Evolutionary conservation across 2,888 invertebrate species (phyloP).

Genomic region (Imbricaverruca yamaguchii): DNA sequence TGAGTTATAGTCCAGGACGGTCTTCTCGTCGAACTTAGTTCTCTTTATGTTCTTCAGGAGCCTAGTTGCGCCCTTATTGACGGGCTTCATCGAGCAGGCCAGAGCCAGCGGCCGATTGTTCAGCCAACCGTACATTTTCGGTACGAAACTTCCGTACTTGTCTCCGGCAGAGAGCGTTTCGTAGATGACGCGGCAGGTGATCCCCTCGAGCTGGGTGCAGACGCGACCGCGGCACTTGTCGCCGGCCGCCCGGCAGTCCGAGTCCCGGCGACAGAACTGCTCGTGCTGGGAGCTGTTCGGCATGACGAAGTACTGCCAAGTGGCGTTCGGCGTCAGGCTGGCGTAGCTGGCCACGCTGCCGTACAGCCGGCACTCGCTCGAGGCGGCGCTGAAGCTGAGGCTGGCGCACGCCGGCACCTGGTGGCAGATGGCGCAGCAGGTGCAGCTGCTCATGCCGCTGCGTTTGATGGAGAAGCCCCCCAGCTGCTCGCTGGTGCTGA

Average conservation of each 20-base stretch:
- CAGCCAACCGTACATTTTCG: not conserved
- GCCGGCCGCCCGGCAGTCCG: not conserved
- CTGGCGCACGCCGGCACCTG: not conserved
- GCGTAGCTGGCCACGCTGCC: not conserved
- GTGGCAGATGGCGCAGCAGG: not conserved
- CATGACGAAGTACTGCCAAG: not conserved
- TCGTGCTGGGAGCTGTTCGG: not conserved
- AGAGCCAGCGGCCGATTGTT: not conserved
- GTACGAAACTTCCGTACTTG: not conserved
- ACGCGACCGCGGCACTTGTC: not conserved
- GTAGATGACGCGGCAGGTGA: conserved; percentile 1
- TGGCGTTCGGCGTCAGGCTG: not conserved
- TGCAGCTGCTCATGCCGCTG: not conserved
- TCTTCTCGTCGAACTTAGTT: too few species aligned
- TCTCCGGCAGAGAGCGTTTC: not conserved
- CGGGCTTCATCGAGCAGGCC: too few species aligned
- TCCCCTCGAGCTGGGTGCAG: not conserved
- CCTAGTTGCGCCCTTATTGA: too few species aligned
- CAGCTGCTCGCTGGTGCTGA: not conserved
- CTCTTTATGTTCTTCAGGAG: too few species aligned
- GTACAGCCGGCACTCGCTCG: not conserved
- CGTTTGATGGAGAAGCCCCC: not conserved
- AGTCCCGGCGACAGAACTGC: not conserved
- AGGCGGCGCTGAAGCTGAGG: not conserved
- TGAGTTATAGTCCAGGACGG: too few species aligned